These are phyloP conservation scores for Drosophila mimetica DNA, from an alignment of 2,888 invertebrate species.

Conservation along the genomic window DNA sequence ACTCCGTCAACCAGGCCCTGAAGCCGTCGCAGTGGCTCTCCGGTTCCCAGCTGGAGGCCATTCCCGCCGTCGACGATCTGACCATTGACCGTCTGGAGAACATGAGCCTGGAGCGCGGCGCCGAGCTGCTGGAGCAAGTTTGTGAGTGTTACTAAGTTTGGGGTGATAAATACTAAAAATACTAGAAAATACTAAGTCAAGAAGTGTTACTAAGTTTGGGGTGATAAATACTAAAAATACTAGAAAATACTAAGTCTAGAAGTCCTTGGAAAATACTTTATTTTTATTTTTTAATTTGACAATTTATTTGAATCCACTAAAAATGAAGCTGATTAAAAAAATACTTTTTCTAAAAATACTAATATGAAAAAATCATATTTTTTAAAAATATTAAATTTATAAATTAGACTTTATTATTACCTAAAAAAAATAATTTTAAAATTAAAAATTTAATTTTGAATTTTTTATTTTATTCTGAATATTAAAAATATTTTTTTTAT, in stretches of 20 bases:
- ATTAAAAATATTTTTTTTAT: no score
- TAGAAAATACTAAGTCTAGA: no score
- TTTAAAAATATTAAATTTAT: no score
- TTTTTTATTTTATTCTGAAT: neutral
- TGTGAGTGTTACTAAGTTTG: slow-evolving; percentile 62
- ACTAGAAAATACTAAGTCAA: no score
- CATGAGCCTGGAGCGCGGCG: slow-evolving; percentile 73
- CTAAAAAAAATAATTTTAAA: no score
- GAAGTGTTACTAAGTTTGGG: slow-evolving; percentile 43
- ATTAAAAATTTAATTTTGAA: neutral
- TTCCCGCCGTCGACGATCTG: slow-evolving; percentile 76
- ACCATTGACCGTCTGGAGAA: slow-evolving; percentile 69
- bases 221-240: no score
- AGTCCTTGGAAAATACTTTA: no score
- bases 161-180: no score
- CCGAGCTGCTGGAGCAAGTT: slow-evolving; percentile 71
- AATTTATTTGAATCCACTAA: no score
- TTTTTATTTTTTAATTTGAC: no score
- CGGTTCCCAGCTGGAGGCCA: slow-evolving; percentile 62
- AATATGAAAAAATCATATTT: neutral
- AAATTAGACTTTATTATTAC: neutral
- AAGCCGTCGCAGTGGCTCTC: slow-evolving; percentile 79
- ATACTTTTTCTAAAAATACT: no score
- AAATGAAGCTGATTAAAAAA: no score
- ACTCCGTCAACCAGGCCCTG: slow-evolving; percentile 53